These are phyloP conservation scores for Champsocephalus esox DNA, from an alignment of 2,797 vertebrate species.

Conservation along the genomic window DNA sequence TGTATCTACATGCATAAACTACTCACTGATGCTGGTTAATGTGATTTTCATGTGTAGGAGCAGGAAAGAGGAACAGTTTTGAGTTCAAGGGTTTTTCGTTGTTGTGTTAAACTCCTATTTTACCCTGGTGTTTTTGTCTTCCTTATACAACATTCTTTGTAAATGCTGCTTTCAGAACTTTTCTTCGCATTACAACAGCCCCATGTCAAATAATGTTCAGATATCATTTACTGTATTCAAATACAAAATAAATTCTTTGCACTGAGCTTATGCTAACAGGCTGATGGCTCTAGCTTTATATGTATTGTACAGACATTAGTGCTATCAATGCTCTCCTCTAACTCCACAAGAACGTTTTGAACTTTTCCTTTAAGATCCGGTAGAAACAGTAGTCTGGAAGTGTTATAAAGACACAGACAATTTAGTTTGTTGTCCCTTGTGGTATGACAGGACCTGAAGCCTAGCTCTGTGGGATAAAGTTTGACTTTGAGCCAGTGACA, in stretches of 20 bases:
- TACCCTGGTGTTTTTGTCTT: background rate
- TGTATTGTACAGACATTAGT: background rate
- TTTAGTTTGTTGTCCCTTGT: slow-evolving; percentile 11
- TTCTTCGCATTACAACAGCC: slow-evolving; percentile 6
- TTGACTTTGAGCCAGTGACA: slow-evolving; percentile 36
- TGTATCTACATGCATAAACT: slow-evolving; percentile 46
- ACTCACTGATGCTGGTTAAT: slow-evolving; percentile 45
- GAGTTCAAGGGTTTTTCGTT: too few species aligned
- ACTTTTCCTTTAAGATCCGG: slow-evolving; percentile 7
- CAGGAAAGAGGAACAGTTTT: slow-evolving; percentile 35
- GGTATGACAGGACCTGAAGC: slow-evolving; percentile 22
- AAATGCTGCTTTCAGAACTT: background rate
- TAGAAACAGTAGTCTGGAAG: slow-evolving; percentile 6
- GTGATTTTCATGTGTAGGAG: slow-evolving; percentile 54
- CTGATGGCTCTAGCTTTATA: background rate
- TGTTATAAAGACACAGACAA: slow-evolving; percentile 18
- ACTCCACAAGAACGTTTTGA: background rate
- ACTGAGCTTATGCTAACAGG: background rate
- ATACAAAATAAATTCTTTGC: background rate
- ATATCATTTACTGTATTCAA: too few species aligned
- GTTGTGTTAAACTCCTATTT: slow-evolving; percentile 12
- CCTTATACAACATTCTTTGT: background rate
- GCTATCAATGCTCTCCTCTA: background rate
- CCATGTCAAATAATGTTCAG: background rate
- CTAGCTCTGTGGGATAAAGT: slow-evolving; percentile 15